phyloP scores from a whole-genome alignment of 2,797 vertebrate genomes.

The Platalea minor region DNA sequence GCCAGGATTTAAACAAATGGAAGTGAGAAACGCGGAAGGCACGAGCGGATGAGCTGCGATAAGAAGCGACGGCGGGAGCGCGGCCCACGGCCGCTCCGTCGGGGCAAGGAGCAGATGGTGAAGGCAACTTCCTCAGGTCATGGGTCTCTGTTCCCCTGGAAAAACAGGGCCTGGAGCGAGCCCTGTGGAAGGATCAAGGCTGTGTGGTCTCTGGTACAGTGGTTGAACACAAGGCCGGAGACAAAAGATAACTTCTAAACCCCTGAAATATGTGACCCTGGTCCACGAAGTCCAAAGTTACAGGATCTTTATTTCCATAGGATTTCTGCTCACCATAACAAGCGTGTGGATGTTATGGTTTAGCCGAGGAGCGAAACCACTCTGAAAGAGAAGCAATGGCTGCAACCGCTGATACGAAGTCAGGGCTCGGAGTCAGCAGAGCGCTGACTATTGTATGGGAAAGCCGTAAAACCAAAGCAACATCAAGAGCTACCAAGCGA shows the following conservation, averaged over 20 bases:
- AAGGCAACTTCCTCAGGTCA: background rate
- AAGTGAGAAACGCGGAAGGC: background rate
- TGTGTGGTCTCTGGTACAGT: background rate
- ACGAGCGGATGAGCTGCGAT: rapidly evolving
- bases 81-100: background rate
- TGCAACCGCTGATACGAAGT: background rate
- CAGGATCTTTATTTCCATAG: background rate
- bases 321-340: background rate
- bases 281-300: background rate
- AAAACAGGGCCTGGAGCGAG: background rate
- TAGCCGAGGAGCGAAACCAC: background rate
- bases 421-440: background rate
- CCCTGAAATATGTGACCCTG: background rate
- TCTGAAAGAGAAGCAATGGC: background rate
- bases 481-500: background rate
- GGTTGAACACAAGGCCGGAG: background rate
- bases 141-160: background rate
- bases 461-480: background rate
- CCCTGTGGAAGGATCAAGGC: background rate
- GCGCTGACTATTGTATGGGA: background rate
- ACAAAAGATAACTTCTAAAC: background rate
- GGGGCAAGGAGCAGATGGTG: rapidly evolving
- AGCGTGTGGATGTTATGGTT: background rate
- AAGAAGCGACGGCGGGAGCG: background rate
- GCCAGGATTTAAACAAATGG: background rate